phyloP scores from a whole-genome alignment of 2,797 vertebrate species.

The Leucoraja ocellata region DNA sequence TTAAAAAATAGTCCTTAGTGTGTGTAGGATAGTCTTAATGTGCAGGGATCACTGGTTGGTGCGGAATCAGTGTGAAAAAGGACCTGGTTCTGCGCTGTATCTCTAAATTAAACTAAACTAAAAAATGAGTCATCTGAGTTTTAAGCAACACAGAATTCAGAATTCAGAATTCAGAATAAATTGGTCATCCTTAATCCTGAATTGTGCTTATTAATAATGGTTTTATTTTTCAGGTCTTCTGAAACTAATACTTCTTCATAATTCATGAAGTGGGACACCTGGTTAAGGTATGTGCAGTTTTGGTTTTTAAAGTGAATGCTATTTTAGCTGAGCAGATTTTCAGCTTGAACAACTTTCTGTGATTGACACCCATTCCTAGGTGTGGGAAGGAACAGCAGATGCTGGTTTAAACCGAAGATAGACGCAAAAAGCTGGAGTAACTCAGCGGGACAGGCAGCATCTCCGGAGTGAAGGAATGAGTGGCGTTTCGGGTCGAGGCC shows the following conservation, averaged over 20 bases:
- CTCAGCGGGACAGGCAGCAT: too few relatives aligned
- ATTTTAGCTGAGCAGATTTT: background rate
- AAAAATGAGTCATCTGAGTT: background rate
- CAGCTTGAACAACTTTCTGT: background rate
- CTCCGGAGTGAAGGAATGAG: too few relatives aligned
- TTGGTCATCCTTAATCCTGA: background rate
- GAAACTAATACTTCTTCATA: background rate
- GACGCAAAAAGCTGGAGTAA: too few relatives aligned
- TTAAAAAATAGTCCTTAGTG: too few relatives aligned
- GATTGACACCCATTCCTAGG: background rate
- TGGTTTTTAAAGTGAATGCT: background rate
- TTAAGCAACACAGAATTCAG: background rate
- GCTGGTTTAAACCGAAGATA: too few relatives aligned
- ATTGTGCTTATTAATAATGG: background rate
- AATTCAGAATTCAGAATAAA: background rate
- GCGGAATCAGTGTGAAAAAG: too few relatives aligned
- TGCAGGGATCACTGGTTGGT: too few relatives aligned
- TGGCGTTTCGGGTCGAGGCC: too few relatives aligned
- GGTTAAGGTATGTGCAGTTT: background rate
- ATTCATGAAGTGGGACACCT: background rate
- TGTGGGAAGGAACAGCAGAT: background rate
- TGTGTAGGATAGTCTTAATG: too few relatives aligned
- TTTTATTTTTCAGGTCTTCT: background rate
- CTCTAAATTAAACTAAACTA: too few relatives aligned
- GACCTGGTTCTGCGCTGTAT: too few relatives aligned